Evolutionary conservation across 2,797 vertebrate genomes (phyloP).

Genomic region (Neosilurus mollespiculum): DNA sequence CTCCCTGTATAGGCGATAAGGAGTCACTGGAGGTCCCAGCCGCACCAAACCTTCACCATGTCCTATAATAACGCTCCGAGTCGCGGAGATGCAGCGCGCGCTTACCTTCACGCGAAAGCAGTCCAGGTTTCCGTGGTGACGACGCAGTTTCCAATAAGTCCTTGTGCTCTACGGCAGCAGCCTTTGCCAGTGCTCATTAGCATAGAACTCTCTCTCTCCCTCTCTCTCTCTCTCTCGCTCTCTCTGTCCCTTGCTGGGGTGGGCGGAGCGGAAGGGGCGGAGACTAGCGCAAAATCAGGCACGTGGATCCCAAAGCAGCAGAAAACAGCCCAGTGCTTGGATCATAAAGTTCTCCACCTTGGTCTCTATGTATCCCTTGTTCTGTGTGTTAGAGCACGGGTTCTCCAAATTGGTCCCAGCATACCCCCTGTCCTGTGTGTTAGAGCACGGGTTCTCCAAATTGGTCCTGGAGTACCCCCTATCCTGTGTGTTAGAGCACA

Average conservation of each 20-base stretch:
- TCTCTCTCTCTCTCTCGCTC: not conserved
- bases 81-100: not conserved
- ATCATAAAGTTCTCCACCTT: too few relatives aligned
- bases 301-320: constrained; percentile 16
- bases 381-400: too few relatives aligned
- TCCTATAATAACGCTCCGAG: not conserved
- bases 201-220: constrained; percentile 6
- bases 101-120: constrained; percentile 57
- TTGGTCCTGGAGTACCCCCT: too few relatives aligned
- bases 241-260: not conserved
- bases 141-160: constrained; percentile 37
- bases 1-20: not conserved
- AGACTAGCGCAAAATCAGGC: constrained; percentile 30
- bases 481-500: too few relatives aligned
- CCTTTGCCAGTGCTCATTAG: constrained; percentile 36
- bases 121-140: constrained; percentile 57
- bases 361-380: too few relatives aligned
- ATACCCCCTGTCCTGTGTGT: too few relatives aligned
- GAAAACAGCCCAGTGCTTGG: not conserved
- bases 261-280: constrained; percentile 42
- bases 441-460: too few relatives aligned
- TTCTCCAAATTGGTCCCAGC: too few relatives aligned
- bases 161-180: constrained; percentile 19
- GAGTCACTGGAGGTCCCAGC: not conserved
- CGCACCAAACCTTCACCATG: not conserved